Evolutionary conservation across 2,888 invertebrate species (phyloP).

Genomic region (Philereme vetulata): DNA sequence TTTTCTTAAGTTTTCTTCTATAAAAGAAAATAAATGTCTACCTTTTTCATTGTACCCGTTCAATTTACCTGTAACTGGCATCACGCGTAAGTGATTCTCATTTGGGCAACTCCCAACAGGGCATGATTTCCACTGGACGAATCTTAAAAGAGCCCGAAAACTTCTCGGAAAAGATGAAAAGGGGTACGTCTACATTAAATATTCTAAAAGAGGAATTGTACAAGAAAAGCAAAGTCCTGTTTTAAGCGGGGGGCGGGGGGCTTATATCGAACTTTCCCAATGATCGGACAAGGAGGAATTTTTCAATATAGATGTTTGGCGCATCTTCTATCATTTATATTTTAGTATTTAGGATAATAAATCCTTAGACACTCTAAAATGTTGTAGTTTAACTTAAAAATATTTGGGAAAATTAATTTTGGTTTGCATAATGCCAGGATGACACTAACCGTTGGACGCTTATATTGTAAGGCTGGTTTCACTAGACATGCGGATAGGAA

Average conservation of each 20-base stretch:
- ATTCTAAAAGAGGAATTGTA: slow-evolving; percentile 77
- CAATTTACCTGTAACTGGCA: slow-evolving; percentile 52
- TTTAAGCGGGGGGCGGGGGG: slow-evolving; percentile 65
- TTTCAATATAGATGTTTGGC: slow-evolving; percentile 76
- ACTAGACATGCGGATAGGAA: too few relatives aligned
- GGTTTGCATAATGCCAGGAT: too few relatives aligned
- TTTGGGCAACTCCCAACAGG: slow-evolving; percentile 55
- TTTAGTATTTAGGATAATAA: slow-evolving; percentile 54
- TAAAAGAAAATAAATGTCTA: slow-evolving; percentile 33
- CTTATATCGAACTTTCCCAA: slow-evolving; percentile 74
- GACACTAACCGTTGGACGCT: too few relatives aligned
- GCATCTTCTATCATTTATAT: slow-evolving; percentile 72
- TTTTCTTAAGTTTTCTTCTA: slow-evolving; percentile 35
- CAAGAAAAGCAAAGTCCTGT: slow-evolving; percentile 81
- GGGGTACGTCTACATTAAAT: slow-evolving; percentile 76
- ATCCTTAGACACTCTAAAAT: slow-evolving; percentile 40
- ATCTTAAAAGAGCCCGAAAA: slow-evolving; percentile 70
- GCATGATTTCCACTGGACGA: slow-evolving; percentile 67
- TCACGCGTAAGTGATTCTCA: slow-evolving; percentile 47
- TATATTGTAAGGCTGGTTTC: too few relatives aligned
- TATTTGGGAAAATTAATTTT: background rate
- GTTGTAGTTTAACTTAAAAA: background rate
- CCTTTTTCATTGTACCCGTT: slow-evolving; percentile 39
- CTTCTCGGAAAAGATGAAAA: slow-evolving; percentile 71
- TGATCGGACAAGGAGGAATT: slow-evolving; percentile 73